Conservation (phyloP, 2,113 vertebrate genomes). For the Neodontobutis hainanensis region DNA sequence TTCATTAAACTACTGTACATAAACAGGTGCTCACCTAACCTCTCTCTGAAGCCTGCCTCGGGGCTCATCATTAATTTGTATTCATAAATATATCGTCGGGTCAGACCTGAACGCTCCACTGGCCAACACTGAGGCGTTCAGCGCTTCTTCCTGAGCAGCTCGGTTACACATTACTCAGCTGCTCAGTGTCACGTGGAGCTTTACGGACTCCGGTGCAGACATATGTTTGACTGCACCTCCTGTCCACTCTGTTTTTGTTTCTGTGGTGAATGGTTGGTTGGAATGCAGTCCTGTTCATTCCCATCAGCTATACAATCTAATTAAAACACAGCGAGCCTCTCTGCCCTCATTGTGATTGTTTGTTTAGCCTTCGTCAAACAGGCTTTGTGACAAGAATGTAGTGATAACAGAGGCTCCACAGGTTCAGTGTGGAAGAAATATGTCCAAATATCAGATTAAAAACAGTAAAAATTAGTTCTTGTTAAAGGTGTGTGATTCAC, state of each 20-base stretch:
- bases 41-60: no score
- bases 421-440: no score
- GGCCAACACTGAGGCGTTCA: neutral
- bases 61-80: no score
- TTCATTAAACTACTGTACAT: no score
- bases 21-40: no score
- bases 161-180: constrained; percentile 23
- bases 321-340: constrained; percentile 5
- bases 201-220: neutral
- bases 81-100: no score
- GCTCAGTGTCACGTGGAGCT: neutral
- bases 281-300: neutral
- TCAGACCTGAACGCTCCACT: constrained; percentile 18
- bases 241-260: constrained; percentile 29
- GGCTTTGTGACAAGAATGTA: no score
- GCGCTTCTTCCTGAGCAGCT: constrained; percentile 20
- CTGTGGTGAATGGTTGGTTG: constrained; percentile 4
- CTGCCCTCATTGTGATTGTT: neutral
- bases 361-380: no score
- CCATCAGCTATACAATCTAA: neutral
- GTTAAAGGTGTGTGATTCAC: no score
- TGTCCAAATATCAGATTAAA: no score
- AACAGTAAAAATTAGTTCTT: no score
- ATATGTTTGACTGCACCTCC: constrained; percentile 3
- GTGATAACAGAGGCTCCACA: no score